phyloP scores from a whole-genome alignment of 2,888 invertebrate species.

The Limnephilus rhombicus region DNA sequence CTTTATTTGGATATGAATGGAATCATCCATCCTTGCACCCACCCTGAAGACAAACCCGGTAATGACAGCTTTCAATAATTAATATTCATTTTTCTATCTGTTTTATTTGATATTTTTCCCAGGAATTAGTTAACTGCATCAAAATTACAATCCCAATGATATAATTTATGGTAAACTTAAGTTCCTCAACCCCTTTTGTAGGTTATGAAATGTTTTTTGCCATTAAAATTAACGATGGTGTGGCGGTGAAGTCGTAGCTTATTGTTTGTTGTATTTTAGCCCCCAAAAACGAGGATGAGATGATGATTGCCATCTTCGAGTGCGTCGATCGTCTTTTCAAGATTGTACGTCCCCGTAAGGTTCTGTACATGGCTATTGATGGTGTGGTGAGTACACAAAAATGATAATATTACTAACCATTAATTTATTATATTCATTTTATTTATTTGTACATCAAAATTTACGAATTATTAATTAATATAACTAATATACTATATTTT shows the following conservation, averaged over 20 bases:
- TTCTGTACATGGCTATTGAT: constrained; percentile 99
- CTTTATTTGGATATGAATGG: constrained; percentile 99
- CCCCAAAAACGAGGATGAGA: constrained; percentile 99
- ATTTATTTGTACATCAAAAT: no score
- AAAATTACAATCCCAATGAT: neutral
- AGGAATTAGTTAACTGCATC: neutral
- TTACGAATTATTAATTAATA: no score
- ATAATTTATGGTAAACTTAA: neutral
- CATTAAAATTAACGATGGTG: neutral
- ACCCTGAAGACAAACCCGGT: constrained; percentile 93
- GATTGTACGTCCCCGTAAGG: constrained; percentile 93
- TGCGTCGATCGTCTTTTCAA: constrained; percentile 97
- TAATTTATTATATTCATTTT: no score
- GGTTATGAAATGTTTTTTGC: neutral
- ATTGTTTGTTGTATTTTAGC: constrained; percentile 79
- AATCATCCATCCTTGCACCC: constrained; percentile 99
- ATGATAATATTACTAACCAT: constrained; percentile 18
- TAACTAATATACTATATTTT: no score
- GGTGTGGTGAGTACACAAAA: constrained; percentile 87
- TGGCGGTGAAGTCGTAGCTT: neutral
- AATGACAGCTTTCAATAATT: neutral
- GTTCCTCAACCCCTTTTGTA: neutral
- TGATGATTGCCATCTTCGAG: constrained; percentile 99
- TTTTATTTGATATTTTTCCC: neutral
- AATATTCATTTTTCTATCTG: neutral